These are phyloP conservation scores for Rhagologus leucostigma DNA, from an alignment of 2,113 vertebrate genomes.

Conservation along the genomic window DNA sequence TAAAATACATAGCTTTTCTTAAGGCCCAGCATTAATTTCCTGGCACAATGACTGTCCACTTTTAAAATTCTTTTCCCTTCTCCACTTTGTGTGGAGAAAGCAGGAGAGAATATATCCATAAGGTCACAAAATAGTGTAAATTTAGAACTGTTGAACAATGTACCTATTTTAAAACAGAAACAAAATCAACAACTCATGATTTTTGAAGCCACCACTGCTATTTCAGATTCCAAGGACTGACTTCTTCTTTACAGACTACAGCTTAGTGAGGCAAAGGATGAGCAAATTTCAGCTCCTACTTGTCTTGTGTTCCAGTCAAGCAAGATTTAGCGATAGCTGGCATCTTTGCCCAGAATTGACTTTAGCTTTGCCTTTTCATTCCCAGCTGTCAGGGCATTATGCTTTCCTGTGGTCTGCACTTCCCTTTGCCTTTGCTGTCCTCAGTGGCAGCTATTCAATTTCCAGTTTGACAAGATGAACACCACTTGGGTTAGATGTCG, in stretches of 20 bases:
- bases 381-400: neutral
- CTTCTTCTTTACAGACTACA: neutral
- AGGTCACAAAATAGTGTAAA: neutral
- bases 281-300: neutral
- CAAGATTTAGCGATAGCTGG: neutral
- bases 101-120: neutral
- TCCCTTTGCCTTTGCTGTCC: neutral
- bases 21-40: neutral
- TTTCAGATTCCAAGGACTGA: neutral
- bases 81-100: neutral
- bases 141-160: neutral
- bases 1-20: neutral
- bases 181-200: neutral
- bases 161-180: neutral
- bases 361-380: neutral
- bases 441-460: neutral
- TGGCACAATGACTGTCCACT: neutral
- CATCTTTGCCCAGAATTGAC: neutral
- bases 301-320: neutral
- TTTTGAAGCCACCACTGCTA: neutral
- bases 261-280: neutral
- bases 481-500: fast-evolving
- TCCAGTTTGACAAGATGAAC: neutral
- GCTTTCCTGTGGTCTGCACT: neutral
- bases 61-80: neutral